These are phyloP conservation scores for Tenthredo livida DNA, from an alignment of 2,888 invertebrate genomes.

Conservation along the genomic window DNA sequence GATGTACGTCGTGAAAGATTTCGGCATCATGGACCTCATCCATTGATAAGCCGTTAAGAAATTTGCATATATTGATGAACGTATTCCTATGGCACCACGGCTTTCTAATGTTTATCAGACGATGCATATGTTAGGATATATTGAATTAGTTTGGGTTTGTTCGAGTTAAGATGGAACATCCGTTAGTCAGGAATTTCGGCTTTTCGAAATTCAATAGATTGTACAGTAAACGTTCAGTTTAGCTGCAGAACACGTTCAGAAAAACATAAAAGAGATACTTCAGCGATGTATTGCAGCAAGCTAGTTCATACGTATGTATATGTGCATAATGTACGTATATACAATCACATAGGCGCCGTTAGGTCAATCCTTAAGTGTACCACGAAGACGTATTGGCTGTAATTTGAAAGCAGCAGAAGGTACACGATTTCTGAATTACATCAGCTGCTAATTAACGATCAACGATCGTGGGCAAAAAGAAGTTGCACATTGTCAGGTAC, in stretches of 20 bases:
- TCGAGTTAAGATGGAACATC: background rate
- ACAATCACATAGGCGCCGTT: slow-evolving; percentile 28
- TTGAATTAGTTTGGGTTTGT: background rate
- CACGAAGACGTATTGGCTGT: slow-evolving; percentile 45
- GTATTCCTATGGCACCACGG: background rate
- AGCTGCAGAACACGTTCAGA: slow-evolving; percentile 10
- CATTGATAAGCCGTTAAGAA: slow-evolving; percentile 27
- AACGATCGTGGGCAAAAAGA: slow-evolving; percentile 61
- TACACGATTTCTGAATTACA: slow-evolving; percentile 53
- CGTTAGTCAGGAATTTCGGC: slow-evolving; percentile 5
- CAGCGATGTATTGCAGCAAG: background rate
- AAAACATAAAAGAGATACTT: slow-evolving; percentile 21
- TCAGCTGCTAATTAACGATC: slow-evolving; percentile 67
- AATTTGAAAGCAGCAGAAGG: slow-evolving; percentile 52
- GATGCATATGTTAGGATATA: background rate
- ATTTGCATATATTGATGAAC: slow-evolving; percentile 34
- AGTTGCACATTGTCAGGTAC: slow-evolving; percentile 63
- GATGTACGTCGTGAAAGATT: background rate
- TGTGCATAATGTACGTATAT: background rate
- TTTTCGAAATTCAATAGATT: slow-evolving; percentile 6
- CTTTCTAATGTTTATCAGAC: slow-evolving; percentile 29
- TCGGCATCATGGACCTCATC: background rate
- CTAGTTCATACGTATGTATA: background rate
- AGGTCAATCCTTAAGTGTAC: slow-evolving; percentile 46
- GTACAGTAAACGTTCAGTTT: background rate